These are phyloP conservation scores for Enteromius argenteus DNA, from an alignment of 2,797 vertebrate species.

Conservation along the genomic window DNA sequence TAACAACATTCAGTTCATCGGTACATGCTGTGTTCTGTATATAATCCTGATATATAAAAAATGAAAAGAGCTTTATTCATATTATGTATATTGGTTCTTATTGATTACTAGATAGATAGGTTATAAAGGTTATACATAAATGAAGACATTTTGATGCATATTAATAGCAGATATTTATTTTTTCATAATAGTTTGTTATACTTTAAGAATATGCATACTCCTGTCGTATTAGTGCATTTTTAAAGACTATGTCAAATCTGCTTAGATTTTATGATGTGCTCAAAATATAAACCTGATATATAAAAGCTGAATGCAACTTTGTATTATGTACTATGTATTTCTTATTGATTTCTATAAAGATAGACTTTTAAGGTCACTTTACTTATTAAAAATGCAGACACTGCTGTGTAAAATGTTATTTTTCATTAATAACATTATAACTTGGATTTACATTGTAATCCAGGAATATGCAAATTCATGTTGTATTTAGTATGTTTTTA, in stretches of 20 bases:
- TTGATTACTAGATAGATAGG: not conserved
- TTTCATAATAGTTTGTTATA: not conserved
- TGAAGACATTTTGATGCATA: not conserved
- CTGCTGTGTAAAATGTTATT: not conserved
- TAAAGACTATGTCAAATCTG: constrained; percentile 5
- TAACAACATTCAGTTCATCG: not conserved
- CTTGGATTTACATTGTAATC: not conserved
- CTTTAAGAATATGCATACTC: not conserved
- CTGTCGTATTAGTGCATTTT: not conserved
- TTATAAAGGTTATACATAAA: not conserved
- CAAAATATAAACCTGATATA: not conserved
- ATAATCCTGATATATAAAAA: not conserved
- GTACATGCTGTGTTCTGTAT: not conserved
- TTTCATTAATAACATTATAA: not conserved
- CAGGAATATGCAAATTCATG: not conserved
- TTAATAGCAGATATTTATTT: not conserved
- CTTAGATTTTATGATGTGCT: not conserved
- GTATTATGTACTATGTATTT: not conserved
- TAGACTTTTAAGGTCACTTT: not conserved
- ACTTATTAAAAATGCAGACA: not conserved
- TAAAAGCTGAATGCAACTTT: not conserved
- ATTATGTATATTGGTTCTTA: constrained; percentile 4
- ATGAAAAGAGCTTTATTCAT: not conserved
- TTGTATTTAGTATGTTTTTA: not conserved
- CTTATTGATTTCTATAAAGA: not conserved